These are phyloP conservation scores for Molossus alvarezi DNA, from an alignment of 2,797 vertebrate genomes.

Conservation along the genomic window DNA sequence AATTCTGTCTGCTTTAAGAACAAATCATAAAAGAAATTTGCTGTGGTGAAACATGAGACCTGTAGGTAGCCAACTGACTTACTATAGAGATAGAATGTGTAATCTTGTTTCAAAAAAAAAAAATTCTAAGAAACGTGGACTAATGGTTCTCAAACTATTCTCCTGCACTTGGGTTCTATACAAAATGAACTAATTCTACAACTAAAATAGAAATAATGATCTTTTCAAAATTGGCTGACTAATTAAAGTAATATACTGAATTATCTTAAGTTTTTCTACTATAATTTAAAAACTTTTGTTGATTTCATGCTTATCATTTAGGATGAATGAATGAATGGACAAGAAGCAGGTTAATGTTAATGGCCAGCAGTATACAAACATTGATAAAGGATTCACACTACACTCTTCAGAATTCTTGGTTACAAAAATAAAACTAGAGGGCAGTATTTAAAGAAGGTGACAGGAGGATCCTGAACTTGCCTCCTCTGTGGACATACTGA, in stretches of 20 bases:
- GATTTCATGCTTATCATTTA: slow-evolving; percentile 12
- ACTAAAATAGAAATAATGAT: not conserved
- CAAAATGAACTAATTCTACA: not conserved
- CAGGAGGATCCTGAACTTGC: not conserved
- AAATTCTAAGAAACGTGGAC: not conserved
- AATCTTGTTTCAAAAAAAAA: not conserved
- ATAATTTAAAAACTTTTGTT: not conserved
- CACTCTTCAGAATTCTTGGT: not conserved
- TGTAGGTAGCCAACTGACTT: not conserved
- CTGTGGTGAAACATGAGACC: not conserved
- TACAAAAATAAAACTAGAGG: not conserved
- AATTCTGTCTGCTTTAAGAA: not conserved
- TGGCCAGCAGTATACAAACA: not conserved
- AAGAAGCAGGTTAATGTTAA: not conserved
- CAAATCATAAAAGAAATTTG: slow-evolving; percentile 7
- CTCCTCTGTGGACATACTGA: not conserved
- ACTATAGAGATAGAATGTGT: not conserved
- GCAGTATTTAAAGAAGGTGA: not conserved
- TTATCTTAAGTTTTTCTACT: not conserved
- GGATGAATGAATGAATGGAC: not conserved
- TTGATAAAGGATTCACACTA: not conserved
- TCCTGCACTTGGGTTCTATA: not conserved
- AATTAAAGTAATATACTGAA: slow-evolving; percentile 26
- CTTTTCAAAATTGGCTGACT: slow-evolving; percentile 2
- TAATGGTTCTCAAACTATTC: not conserved